Percentiles rank a stretch among this genome's conserved stretches.
phyloP scores from a whole-genome alignment of 1,140 invertebrate genomes.

The Plectrocnemia conspersa region DNA sequence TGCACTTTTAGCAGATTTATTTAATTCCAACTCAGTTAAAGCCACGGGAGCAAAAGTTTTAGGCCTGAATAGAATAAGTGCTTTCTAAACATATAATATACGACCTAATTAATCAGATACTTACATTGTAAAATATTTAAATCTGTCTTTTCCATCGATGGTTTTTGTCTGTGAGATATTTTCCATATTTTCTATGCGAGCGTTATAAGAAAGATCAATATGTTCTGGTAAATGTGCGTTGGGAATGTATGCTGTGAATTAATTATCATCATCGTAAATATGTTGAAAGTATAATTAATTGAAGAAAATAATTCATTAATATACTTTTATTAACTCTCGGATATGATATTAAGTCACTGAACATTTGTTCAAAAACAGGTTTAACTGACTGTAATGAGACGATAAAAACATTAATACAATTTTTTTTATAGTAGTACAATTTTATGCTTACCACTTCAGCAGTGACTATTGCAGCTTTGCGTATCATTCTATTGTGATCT shows the following conservation, averaged over 20 bases:
- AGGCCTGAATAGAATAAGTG: slow-evolving; percentile 4
- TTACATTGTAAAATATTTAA: slow-evolving; percentile 15
- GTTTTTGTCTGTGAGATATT: neutral
- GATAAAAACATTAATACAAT: too few relatives aligned
- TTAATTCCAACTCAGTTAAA: too few relatives aligned
- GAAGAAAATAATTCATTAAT: neutral
- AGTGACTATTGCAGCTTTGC: slow-evolving; percentile 5
- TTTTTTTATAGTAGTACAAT: too few relatives aligned
- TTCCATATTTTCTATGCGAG: neutral
- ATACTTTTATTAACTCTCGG: slow-evolving; percentile 8
- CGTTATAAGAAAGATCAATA: slow-evolving; percentile 12
- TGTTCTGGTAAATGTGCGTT: slow-evolving; percentile 14
- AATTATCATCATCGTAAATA: slow-evolving; percentile 4
- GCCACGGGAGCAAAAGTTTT: neutral
- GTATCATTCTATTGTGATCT: slow-evolving; percentile 17
- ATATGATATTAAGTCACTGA: slow-evolving; percentile 12
- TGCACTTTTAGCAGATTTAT: slow-evolving; percentile 1
- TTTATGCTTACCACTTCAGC: slow-evolving; percentile 9
- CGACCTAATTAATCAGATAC: neutral
- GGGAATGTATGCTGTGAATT: slow-evolving; percentile 6
- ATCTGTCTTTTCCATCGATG: slow-evolving; percentile 14
- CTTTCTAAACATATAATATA: neutral
- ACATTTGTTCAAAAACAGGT: slow-evolving; percentile 16
- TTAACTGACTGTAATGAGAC: slow-evolving; percentile 4
- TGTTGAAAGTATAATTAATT: neutral